Conservation (phyloP, 1,140 invertebrate species). For the Acyrthosiphon pisum region DNA sequence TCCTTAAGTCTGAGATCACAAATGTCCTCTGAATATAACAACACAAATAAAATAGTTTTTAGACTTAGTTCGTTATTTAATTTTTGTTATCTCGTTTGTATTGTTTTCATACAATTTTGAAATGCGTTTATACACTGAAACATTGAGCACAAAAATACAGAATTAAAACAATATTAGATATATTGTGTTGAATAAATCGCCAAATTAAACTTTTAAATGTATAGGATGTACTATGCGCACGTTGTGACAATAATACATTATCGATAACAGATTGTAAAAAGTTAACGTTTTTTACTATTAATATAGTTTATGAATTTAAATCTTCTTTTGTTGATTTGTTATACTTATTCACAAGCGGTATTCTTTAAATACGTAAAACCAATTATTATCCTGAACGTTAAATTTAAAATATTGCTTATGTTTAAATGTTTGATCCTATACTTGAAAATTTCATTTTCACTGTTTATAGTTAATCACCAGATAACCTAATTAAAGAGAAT, state of each 20-base stretch:
- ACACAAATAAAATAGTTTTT: not conserved
- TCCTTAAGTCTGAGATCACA: not conserved
- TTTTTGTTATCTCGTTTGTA: not conserved
- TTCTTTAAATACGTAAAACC: not conserved
- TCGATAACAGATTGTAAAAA: too few species aligned
- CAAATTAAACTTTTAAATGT: too few species aligned
- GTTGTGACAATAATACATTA: too few species aligned
- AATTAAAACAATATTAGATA: not conserved
- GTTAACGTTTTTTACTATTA: too few species aligned
- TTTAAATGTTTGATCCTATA: not conserved
- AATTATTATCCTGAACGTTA: not conserved
- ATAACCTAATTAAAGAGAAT: not conserved
- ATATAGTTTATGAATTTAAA: too few species aligned
- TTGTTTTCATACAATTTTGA: not conserved
- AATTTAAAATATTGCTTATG: not conserved
- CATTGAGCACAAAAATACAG: not conserved
- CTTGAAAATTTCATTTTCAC: not conserved
- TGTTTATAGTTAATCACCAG: not conserved
- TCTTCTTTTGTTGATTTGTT: too few species aligned
- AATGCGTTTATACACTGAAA: not conserved
- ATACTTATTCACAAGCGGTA: not conserved
- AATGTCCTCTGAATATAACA: not conserved
- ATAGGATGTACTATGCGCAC: too few species aligned
- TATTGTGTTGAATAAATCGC: too few species aligned
- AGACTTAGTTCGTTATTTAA: not conserved